Evolutionary conservation across 2,113 vertebrate species (phyloP).

Genomic region (Sisor rabdophorus): DNA sequence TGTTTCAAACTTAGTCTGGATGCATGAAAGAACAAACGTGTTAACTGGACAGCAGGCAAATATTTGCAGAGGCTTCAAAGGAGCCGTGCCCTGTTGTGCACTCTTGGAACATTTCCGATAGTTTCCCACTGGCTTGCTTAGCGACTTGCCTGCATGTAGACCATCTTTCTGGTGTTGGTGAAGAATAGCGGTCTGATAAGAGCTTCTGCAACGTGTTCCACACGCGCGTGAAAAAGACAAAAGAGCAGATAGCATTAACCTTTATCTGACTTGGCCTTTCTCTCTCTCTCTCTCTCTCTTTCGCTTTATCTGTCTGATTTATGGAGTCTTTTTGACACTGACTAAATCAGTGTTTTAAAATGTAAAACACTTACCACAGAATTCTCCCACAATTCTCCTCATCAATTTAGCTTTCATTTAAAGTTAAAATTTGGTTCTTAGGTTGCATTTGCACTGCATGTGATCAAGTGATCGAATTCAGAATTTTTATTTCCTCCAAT

Average conservation of each 20-base stretch:
- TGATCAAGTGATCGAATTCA: too few relatives aligned
- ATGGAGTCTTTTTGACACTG: conserved; percentile 15
- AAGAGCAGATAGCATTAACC: conserved; percentile 22
- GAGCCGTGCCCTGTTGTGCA: conserved; percentile 27
- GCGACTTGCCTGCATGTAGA: conserved; percentile 13
- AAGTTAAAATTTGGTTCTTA: background rate
- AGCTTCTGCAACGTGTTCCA: conserved; percentile 55
- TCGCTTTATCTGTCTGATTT: conserved; percentile 19
- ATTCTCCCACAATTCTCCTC: background rate
- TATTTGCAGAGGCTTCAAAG: conserved; percentile 63
- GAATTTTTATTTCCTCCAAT: too few relatives aligned
- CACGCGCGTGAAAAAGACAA: conserved; percentile 61
- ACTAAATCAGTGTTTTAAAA: background rate
- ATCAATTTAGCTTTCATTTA: background rate
- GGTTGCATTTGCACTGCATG: too few relatives aligned
- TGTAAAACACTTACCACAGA: background rate
- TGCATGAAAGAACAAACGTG: conserved; percentile 44
- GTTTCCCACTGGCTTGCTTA: conserved; percentile 42
- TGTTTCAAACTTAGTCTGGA: conserved; percentile 42
- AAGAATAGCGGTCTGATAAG: conserved; percentile 57
- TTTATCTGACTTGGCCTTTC: conserved; percentile 6
- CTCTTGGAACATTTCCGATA: background rate
- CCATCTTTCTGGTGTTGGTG: conserved; percentile 45
- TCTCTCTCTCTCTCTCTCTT: background rate
- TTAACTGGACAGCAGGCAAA: conserved; percentile 56